Conservation (phyloP, 2,797 vertebrate genomes). For the Podarcis lilfordi region DNA sequence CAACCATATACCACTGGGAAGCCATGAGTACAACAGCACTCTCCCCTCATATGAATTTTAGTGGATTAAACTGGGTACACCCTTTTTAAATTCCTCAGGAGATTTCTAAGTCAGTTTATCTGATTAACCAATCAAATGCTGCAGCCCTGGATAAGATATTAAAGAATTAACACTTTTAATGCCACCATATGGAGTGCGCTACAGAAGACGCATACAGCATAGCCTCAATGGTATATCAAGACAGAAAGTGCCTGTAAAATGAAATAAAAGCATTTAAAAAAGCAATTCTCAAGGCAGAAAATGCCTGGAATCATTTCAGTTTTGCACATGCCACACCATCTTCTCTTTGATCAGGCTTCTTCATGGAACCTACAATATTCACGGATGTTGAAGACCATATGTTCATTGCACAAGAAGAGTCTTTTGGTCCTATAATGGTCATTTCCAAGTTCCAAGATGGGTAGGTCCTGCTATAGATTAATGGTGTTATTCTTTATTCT, state of each 20-base stretch:
- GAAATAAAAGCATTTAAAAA: too few relatives aligned
- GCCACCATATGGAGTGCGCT: not conserved
- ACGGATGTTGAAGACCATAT: slow-evolving; percentile 95
- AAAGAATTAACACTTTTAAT: not conserved
- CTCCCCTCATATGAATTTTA: not conserved
- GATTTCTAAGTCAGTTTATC: not conserved
- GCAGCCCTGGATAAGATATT: not conserved
- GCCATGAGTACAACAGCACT: too few relatives aligned
- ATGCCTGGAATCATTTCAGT: not conserved
- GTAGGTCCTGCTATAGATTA: slow-evolving; percentile 74
- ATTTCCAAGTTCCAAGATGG: slow-evolving; percentile 95
- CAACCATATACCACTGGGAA: too few relatives aligned
- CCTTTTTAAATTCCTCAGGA: not conserved
- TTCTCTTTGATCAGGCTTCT: slow-evolving; percentile 83
- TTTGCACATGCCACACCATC: not conserved
- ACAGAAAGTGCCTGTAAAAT: not conserved
- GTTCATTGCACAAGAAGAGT: slow-evolving; percentile 95
- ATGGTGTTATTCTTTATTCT: not conserved
- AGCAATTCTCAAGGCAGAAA: not conserved
- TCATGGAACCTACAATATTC: slow-evolving; percentile 98
- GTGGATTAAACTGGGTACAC: not conserved
- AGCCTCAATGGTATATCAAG: not conserved
- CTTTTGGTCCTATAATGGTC: slow-evolving; percentile 96
- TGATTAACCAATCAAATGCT: not conserved
- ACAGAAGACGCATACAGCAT: not conserved